Conservation (phyloP, 1,140 invertebrate genomes). For the Fragariocoptes setiger region DNA sequence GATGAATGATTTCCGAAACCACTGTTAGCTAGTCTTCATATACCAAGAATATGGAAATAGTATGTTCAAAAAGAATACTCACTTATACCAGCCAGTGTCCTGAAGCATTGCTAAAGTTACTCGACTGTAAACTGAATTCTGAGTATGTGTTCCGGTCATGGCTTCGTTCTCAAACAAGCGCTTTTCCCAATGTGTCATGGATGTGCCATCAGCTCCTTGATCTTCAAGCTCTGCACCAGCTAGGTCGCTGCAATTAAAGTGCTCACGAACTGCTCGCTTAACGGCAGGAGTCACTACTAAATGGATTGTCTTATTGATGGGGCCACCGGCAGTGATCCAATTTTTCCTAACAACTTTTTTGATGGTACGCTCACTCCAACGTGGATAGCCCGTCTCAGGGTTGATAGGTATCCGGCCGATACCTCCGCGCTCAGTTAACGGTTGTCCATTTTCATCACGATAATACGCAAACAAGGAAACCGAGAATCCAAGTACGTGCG, state of each 20-base stretch:
- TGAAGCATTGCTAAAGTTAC: constrained; percentile 90
- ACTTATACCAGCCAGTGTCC: constrained; percentile 46
- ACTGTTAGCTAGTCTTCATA: too few species aligned
- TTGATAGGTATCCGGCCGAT: constrained; percentile 61
- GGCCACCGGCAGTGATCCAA: constrained; percentile 52
- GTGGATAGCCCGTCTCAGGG: constrained; percentile 51
- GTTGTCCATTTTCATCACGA: constrained; percentile 46
- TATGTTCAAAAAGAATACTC: too few species aligned
- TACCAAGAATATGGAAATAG: too few species aligned
- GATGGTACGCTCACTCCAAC: constrained; percentile 71
- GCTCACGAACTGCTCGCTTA: constrained; percentile 27
- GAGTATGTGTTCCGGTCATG: constrained; percentile 96
- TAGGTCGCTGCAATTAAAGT: constrained; percentile 59
- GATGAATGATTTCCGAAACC: too few species aligned
- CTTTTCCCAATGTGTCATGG: constrained; percentile 94
- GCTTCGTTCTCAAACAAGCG: constrained; percentile 96
- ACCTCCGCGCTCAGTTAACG: constrained; percentile 41
- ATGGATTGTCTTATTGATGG: constrained; percentile 35
- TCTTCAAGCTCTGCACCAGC: constrained; percentile 94
- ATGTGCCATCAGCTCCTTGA: constrained; percentile 83
- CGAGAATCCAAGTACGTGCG: constrained; percentile 84
- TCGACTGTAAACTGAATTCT: constrained; percentile 82
- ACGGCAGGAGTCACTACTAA: constrained; percentile 77
- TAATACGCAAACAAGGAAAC: constrained; percentile 79
- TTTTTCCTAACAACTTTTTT: constrained; percentile 35